Base-by-base conservation (phyloP, 2,888 invertebrate genomes). In the Euproctis similis region DNA sequence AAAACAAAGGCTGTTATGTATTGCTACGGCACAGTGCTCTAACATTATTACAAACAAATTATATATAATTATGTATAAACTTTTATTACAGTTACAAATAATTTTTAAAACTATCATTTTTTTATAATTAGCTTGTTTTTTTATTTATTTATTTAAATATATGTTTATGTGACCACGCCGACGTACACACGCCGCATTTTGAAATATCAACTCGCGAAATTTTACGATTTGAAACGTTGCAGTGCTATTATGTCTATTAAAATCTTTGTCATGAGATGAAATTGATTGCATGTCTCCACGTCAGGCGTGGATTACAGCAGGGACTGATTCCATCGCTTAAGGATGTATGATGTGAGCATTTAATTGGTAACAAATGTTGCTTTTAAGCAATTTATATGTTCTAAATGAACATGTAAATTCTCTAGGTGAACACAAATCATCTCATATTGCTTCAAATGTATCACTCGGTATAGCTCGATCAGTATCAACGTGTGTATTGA, bases 21-120 rank as follows among this genome's bases (percentile, higher is more conserved):
- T 53, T 40, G 39, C 59, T 61, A 51, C 42, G 34, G 40, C 51
- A 46, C 42, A 39, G 50, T 51, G 51, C 44, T 36, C 44, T 51
- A 51, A 43, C 44, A 36, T 34, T n/a, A 36, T 36, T 46, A 45
- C 39, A 41, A 47, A 47, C 33, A 24, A 51, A 33, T 51, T 36
- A 43, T 43, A 47, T 45, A 42, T 39, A 30, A 38, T 37, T 43
- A 4, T 61, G 61, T 59, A 64, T 63, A 64, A 64, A 72, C 64
- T 62, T 41, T 71, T 69, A 63, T 69, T 71, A 72, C 62, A 61
- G 58, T 72, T 71, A 73, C 68, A 70, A 63, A 59, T 68, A 67
- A 62, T 55, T 63, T 60, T 63, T 70, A 58, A 58, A 60, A 55
- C 73, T 74, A 67, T 67, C 57, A 59, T 42, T 50, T 51, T 29